A percentile compares a stretch with the other conserved stretches of the same genome.
Evolutionary conservation across 2,797 vertebrate species (phyloP).

Genomic region (Megaceryle alcyon): DNA sequence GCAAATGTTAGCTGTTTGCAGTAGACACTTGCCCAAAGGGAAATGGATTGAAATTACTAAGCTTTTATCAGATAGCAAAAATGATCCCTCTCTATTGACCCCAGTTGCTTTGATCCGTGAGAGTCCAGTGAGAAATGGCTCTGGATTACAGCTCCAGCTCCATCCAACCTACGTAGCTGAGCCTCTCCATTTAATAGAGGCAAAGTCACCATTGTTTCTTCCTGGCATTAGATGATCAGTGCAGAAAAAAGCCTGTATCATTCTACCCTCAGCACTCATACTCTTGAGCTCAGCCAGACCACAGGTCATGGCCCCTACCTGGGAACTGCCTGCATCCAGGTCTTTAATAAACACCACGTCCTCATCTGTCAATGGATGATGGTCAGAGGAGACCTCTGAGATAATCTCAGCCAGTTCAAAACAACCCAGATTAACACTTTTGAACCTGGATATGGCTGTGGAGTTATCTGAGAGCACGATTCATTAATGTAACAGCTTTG

Average conservation of each 20-base stretch:
- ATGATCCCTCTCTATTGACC: neutral
- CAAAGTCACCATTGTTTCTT: neutral
- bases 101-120: neutral
- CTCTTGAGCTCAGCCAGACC: neutral
- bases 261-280: neutral
- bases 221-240: neutral
- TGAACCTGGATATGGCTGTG: neutral
- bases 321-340: neutral
- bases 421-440: neutral
- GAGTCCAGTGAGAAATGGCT: neutral
- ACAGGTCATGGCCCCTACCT: neutral
- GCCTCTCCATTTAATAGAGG: neutral
- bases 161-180: neutral
- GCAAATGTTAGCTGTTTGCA: neutral
- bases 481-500: neutral
- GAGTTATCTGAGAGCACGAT: neutral
- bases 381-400: neutral
- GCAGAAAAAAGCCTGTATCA: neutral
- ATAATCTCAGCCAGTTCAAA: neutral
- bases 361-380: neutral
- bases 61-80: constrained; percentile 36
- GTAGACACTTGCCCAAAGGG: neutral
- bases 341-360: neutral
- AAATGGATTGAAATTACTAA: neutral
- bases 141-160: neutral